These are phyloP conservation scores for Synergus japonicus DNA, from an alignment of 2,888 invertebrate species.

Conservation along the genomic window DNA sequence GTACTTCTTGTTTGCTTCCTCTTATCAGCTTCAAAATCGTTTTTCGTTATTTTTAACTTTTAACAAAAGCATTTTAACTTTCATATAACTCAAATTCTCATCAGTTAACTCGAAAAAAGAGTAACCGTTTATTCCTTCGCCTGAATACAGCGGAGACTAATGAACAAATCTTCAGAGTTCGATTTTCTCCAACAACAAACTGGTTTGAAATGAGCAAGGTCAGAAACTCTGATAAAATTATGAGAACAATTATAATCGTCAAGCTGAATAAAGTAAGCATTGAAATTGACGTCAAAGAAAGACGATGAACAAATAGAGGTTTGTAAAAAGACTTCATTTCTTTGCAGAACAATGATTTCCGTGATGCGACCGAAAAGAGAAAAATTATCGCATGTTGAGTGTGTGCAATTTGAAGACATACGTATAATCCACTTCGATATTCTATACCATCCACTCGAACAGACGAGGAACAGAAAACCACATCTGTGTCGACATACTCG, in stretches of 20 bases:
- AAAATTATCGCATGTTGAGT: constrained; percentile 47
- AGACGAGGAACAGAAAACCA: constrained; percentile 41
- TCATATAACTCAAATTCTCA: too few relatives aligned
- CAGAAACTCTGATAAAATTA: constrained; percentile 4
- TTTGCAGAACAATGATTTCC: constrained; percentile 47
- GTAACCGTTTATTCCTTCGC: not conserved
- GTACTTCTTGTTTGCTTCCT: too few relatives aligned
- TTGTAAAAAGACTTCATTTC: constrained; percentile 44
- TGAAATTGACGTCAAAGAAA: constrained; percentile 47
- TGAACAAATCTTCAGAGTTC: constrained; percentile 39
- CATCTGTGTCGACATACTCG: constrained; percentile 41
- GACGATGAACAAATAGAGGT: constrained; percentile 44
- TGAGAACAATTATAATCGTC: constrained; percentile 32
- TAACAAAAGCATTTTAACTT: too few relatives aligned
- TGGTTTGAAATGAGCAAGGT: constrained; percentile 48
- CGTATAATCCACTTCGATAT: constrained; percentile 47
- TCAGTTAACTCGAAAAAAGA: constrained; percentile 29
- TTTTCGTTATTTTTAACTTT: too few relatives aligned
- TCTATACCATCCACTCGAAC: constrained; percentile 49
- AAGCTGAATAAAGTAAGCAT: constrained; percentile 48
- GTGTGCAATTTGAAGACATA: constrained; percentile 44
- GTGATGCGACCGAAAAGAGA: constrained; percentile 47
- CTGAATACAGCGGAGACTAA: constrained; percentile 44
- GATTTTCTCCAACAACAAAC: constrained; percentile 45
- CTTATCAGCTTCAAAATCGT: too few relatives aligned